Percentiles rank a stretch among this genome's conserved stretches.
phyloP scores from a whole-genome alignment of 2,797 vertebrate species.

The Xyrichtys novacula region DNA sequence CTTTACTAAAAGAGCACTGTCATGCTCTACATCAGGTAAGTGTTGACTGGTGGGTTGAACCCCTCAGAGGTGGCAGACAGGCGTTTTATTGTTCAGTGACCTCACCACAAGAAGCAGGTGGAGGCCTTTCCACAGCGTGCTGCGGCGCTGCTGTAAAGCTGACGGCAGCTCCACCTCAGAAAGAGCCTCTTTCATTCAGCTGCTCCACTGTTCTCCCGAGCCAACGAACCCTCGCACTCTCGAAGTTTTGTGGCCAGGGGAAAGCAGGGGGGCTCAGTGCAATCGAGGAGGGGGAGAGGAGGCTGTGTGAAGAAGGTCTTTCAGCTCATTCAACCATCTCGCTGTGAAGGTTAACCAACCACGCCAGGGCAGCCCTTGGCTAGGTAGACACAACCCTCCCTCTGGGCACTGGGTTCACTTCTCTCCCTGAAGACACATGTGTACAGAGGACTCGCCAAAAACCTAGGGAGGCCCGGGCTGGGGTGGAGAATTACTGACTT shows the following conservation, averaged over 20 bases:
- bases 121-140: slow-evolving; percentile 50
- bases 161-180: slow-evolving; percentile 59
- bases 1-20: slow-evolving; percentile 11
- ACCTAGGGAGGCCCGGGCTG: slow-evolving; percentile 60
- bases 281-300: slow-evolving; percentile 14
- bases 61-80: slow-evolving; percentile 61
- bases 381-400: slow-evolving; percentile 40
- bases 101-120: slow-evolving; percentile 72
- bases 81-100: slow-evolving; percentile 58
- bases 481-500: slow-evolving; percentile 62
- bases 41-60: slow-evolving; percentile 13
- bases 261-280: background rate
- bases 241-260: slow-evolving; percentile 28
- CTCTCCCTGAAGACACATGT: slow-evolving; percentile 45
- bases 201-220: slow-evolving; percentile 45
- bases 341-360: slow-evolving; percentile 57
- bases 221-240: slow-evolving; percentile 24
- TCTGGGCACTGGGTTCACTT: slow-evolving; percentile 51
- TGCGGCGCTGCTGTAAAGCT: slow-evolving; percentile 24
- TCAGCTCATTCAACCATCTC: slow-evolving; percentile 57
- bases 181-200: slow-evolving; percentile 75
- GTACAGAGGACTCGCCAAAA: slow-evolving; percentile 39
- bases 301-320: slow-evolving; percentile 69
- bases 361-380: slow-evolving; percentile 29
- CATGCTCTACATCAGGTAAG: background rate